Conservation (phyloP, 2,888 invertebrate genomes). For the Nycteola revayana region DNA sequence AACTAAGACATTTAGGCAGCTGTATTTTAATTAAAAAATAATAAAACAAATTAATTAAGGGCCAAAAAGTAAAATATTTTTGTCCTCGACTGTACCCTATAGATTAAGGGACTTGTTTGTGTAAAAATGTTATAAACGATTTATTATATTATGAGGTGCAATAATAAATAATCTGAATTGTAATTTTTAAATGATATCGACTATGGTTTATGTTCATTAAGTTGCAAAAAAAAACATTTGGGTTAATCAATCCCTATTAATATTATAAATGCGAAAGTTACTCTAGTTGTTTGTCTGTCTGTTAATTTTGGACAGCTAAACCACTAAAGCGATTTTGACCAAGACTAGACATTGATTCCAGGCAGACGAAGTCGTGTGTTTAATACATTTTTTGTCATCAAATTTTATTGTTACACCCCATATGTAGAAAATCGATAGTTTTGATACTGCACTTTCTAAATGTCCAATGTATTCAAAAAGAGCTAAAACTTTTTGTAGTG, state of each 20-base stretch:
- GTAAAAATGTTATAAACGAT: slow-evolving; percentile 7
- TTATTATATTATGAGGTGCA: slow-evolving; percentile 17
- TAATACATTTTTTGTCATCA: background rate
- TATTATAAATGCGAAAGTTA: too few species aligned
- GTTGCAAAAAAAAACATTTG: too few species aligned
- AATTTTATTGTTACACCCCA: slow-evolving; percentile 13
- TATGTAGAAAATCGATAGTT: slow-evolving; percentile 22
- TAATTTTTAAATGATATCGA: too few species aligned
- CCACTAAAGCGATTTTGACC: too few species aligned
- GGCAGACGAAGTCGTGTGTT: too few species aligned
- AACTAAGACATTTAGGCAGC: slow-evolving; percentile 47
- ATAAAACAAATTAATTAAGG: slow-evolving; percentile 35
- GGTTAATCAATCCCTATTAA: too few species aligned
- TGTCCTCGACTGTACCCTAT: slow-evolving; percentile 31
- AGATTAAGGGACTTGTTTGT: slow-evolving; percentile 9
- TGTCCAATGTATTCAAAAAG: slow-evolving; percentile 15
- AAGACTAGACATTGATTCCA: too few species aligned
- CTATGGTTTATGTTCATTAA: too few species aligned
- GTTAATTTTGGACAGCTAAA: too few species aligned
- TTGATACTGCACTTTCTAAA: slow-evolving; percentile 28
- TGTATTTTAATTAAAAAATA: slow-evolving; percentile 34
- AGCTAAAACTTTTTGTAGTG: slow-evolving; percentile 11
- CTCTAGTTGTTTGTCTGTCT: too few species aligned
- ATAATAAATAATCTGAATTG: too few species aligned
- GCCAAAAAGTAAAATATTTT: slow-evolving; percentile 30